Percentiles rank a stretch among this genome's conserved stretches.
phyloP scores from a whole-genome alignment of 2,113 vertebrate genomes.

The Osmerus eperlanus region DNA sequence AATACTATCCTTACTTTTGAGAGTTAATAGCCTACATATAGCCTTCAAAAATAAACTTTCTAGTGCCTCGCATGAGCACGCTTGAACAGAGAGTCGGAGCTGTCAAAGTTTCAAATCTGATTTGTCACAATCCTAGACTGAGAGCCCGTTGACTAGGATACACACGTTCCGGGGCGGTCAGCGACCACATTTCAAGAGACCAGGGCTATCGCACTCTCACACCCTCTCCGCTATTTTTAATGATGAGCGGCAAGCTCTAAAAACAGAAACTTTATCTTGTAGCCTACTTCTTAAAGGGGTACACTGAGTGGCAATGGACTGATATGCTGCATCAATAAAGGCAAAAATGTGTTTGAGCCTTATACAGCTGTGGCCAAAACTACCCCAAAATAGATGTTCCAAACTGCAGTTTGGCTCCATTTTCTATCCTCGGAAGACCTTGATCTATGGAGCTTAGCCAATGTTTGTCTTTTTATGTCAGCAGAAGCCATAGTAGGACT shows the following conservation, averaged over 20 bases:
- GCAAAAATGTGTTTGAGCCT: neutral
- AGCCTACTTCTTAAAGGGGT: conserved; percentile 53
- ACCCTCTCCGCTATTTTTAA: conserved; percentile 63
- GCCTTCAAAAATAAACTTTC: too few species aligned
- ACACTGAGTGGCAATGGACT: conserved; percentile 10
- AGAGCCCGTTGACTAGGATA: conserved; percentile 6
- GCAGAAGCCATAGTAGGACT: too few species aligned
- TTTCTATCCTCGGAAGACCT: neutral
- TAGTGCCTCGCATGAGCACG: neutral
- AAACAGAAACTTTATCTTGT: conserved; percentile 48
- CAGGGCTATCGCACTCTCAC: conserved; percentile 38
- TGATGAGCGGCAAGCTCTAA: conserved; percentile 50
- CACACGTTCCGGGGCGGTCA: conserved; percentile 44
- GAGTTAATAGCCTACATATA: too few species aligned
- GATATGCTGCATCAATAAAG: neutral
- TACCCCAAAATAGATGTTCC: neutral
- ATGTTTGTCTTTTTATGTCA: too few species aligned
- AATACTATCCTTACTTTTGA: too few species aligned
- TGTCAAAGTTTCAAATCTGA: neutral
- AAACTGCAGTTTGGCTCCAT: neutral
- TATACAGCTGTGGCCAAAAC: neutral
- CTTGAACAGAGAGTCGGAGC: conserved; percentile 29
- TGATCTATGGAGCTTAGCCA: too few species aligned
- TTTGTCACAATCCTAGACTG: too few species aligned
- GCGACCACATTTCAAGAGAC: conserved; percentile 26